These are phyloP conservation scores for Sinocyclocheilus grahami DNA, from an alignment of 2,113 vertebrate species.

Conservation along the genomic window DNA sequence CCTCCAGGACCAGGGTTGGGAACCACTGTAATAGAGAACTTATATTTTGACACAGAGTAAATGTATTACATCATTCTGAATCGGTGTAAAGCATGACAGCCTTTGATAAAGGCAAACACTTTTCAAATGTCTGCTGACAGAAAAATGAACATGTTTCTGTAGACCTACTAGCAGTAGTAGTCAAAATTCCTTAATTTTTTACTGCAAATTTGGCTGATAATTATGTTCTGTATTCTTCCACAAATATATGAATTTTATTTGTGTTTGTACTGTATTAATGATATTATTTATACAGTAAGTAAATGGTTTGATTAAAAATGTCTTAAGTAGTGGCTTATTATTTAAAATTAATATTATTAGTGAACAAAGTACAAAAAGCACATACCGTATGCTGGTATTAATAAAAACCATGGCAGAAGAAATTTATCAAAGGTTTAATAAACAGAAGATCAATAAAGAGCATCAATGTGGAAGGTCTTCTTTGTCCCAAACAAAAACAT, in stretches of 20 bases:
- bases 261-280: too few species aligned
- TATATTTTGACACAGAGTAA: not conserved
- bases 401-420: too few species aligned
- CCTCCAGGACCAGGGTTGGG: too few species aligned
- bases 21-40: too few species aligned
- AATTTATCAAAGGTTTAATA: not conserved
- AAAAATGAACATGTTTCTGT: not conserved
- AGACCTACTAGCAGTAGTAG: not conserved
- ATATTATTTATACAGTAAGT: not conserved
- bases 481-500: not conserved
- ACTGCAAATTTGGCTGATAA: too few species aligned
- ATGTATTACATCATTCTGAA: not conserved
- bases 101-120: not conserved
- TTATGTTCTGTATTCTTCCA: too few species aligned
- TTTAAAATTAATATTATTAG: not conserved
- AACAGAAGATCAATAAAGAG: slow-evolving; percentile 1
- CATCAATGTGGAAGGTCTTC: slow-evolving; percentile 7
- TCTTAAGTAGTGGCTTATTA: not conserved
- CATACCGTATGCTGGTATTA: too few species aligned
- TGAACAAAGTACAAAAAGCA: too few species aligned
- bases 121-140: not conserved
- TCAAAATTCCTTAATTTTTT: not conserved
- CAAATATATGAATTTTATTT: too few species aligned
- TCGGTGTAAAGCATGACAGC: not conserved
- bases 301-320: not conserved